These are phyloP conservation scores for Sinelater perroti DNA, from an alignment of 2,888 invertebrate genomes.

Conservation along the genomic window DNA sequence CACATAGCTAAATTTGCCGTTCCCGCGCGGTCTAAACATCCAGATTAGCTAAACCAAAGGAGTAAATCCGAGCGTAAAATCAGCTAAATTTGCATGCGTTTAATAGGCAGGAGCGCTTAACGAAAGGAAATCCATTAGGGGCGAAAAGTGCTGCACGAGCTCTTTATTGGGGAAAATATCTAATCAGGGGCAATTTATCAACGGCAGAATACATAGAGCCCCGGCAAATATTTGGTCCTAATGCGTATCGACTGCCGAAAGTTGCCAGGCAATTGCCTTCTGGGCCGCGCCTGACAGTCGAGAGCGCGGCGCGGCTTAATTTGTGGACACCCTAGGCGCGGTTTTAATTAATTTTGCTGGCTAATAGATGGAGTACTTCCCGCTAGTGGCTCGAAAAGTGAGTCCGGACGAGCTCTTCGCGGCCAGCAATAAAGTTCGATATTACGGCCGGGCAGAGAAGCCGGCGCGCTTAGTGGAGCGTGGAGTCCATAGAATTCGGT, in stretches of 20 bases:
- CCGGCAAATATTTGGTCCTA: constrained; percentile 26
- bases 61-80: constrained; percentile 12
- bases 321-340: not conserved
- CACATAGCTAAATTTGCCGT: no score
- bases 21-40: no score
- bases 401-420: constrained; percentile 10
- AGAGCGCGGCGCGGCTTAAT: not conserved
- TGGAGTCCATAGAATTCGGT: constrained; percentile 26
- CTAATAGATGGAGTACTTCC: constrained; percentile 9
- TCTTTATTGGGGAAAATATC: constrained; percentile 33
- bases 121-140: constrained; percentile 38
- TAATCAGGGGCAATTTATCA: constrained; percentile 35
- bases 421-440: constrained; percentile 21
- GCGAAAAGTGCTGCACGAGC: constrained; percentile 33
- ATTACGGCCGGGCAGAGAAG: constrained; percentile 22
- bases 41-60: no score
- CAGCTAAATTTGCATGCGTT: constrained; percentile 28
- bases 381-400: not conserved
- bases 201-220: constrained; percentile 28
- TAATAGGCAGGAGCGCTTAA: constrained; percentile 24
- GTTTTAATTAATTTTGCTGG: constrained; percentile 1
- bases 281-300: constrained; percentile 16
- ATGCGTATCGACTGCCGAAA: constrained; percentile 28
- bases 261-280: constrained; percentile 25
- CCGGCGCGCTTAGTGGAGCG: constrained; percentile 27